Base-by-base conservation (phyloP, 1,140 invertebrate species). In the Drosophila carrolli region DNA sequence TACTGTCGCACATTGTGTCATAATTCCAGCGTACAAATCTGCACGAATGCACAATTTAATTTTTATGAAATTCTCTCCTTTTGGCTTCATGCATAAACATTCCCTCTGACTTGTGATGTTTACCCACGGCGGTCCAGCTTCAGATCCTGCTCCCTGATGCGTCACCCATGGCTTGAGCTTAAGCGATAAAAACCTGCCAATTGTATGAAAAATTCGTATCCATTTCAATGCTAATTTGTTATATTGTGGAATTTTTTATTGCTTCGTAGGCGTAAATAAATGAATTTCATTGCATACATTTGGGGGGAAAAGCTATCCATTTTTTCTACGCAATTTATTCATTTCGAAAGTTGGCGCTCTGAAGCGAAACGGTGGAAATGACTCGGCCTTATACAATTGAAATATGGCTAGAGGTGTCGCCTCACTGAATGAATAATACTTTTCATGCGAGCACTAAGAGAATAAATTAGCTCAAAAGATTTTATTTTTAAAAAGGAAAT, bases 41-140 rank as follows among this genome's bases (percentile, higher is more conserved):
- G 75, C 74, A 78, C 65, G 75, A 70, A 77, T 78, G 75, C 63
- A 68, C 72, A 77, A 68, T 75, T 77, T 76, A 76, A 76, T 77
- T 76, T 76, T 76, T 57, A 68, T 77, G 56, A 77, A 77, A 76
- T 76, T 76, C 51, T 38, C 55, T 38, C 8, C 23, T 54, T 56
- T 37, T 23, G 35, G 60, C 54, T 53, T 50, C 61, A 67, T 61
- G 56, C 41, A 68, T 67, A 76, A 72, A 72, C 56, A 55, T 54
- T 44, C 29, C 27, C 61, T 38, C 62, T 76, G 72, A 76, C 76
- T 77, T 77, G 62, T 58, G 72, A 60, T 77, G 68, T 47, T 75
- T 75, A 47, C 46, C 70, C 40, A 37, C 19, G 41, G 57, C 43
- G 23, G 63, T 70, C 66, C 67, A 27, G 59, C 56, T 13, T 9